Percentiles rank a stretch among this genome's conserved stretches.
Evolutionary conservation across 2,797 vertebrate species (phyloP).

Genomic region (Tauraco hartlaubi): DNA sequence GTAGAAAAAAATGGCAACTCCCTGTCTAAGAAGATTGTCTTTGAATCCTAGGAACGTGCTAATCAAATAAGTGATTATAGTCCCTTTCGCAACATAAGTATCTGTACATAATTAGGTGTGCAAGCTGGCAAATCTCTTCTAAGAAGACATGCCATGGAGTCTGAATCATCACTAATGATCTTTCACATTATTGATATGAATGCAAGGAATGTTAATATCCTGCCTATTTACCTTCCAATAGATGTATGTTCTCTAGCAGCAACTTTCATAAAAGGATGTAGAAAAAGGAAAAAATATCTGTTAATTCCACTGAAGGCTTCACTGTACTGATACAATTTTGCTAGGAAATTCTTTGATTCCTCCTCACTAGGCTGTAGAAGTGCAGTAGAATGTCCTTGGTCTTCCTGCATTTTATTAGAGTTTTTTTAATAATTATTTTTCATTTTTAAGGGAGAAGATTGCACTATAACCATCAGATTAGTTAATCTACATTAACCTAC

Average conservation of each 20-base stretch:
- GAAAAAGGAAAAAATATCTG: not conserved
- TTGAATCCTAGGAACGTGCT: not conserved
- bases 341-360: not conserved
- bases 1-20: not conserved
- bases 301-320: not conserved
- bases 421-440: not conserved
- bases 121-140: not conserved
- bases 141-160: not conserved
- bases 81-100: not conserved
- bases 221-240: not conserved
- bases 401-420: not conserved
- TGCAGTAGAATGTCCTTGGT: not conserved
- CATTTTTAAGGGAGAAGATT: not conserved
- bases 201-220: not conserved
- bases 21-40: not conserved
- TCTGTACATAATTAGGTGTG: not conserved
- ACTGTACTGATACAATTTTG: not conserved
- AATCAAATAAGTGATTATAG: not conserved
- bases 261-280: not conserved
- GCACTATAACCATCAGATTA: not conserved
- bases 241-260: not conserved
- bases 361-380: not conserved
- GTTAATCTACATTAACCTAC: not conserved
- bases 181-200: not conserved
- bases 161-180: not conserved